Percentiles rank a stretch among this genome's conserved stretches.
phyloP scores from a whole-genome alignment of 2,888 invertebrate genomes.

The Tachina grossa region DNA sequence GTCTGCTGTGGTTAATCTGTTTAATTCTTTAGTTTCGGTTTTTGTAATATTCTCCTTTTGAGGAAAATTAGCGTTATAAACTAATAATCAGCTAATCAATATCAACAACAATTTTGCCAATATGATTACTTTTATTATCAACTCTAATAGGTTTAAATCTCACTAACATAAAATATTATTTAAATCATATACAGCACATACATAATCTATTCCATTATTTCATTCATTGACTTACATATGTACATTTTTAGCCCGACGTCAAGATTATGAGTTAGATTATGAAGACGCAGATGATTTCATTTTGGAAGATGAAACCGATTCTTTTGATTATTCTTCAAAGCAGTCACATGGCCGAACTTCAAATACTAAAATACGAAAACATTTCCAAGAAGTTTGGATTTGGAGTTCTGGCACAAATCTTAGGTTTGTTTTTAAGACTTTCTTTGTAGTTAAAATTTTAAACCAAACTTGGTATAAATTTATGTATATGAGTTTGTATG shows the following conservation, averaged over 20 bases:
- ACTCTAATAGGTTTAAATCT: neutral
- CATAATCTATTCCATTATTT: neutral
- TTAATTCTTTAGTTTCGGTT: too few species aligned
- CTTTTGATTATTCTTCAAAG: neutral
- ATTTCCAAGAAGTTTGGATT: constrained; percentile 71
- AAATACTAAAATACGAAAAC: constrained; percentile 37
- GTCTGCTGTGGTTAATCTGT: too few species aligned
- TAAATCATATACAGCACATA: neutral
- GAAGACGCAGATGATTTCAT: constrained; percentile 8
- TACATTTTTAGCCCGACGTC: constrained; percentile 35
- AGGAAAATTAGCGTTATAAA: too few species aligned
- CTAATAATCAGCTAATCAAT: too few species aligned
- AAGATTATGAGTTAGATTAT: constrained; percentile 27
- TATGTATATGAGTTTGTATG: neutral
- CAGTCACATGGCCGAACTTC: neutral
- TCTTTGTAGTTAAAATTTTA: neutral
- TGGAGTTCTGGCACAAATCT: constrained; percentile 45
- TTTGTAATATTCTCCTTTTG: too few species aligned
- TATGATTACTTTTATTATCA: too few species aligned
- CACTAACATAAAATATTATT: neutral
- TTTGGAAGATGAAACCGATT: constrained; percentile 49
- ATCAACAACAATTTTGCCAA: too few species aligned
- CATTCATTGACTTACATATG: constrained; percentile 1
- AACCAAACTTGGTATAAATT: neutral
- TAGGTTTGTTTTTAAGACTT: constrained; percentile 42